phyloP scores from a whole-genome alignment of 2,797 vertebrate genomes.

The Cirrhinus molitorella region DNA sequence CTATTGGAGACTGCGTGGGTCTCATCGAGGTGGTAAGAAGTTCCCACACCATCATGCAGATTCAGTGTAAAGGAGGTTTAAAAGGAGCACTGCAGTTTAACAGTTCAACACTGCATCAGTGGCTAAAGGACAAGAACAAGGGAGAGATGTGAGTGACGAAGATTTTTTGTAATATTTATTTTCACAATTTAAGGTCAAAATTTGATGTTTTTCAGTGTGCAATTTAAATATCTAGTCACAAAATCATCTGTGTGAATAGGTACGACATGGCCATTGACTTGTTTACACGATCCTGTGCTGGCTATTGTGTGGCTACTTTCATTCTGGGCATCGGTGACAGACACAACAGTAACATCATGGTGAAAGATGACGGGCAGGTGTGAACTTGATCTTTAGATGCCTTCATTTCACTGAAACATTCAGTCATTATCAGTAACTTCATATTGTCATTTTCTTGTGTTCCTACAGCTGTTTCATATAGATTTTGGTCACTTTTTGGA shows the following conservation, averaged over 20 bases:
- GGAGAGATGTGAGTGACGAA: slow-evolving; percentile 81
- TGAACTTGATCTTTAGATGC: background rate
- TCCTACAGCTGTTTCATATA: slow-evolving; percentile 83
- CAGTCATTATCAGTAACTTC: background rate
- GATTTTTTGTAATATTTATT: background rate
- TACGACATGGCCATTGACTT: slow-evolving; percentile 86
- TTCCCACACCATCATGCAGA: slow-evolving; percentile 90
- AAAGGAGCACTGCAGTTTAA: slow-evolving; percentile 89
- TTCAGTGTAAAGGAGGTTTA: slow-evolving; percentile 87
- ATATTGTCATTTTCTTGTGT: background rate
- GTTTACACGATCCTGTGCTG: slow-evolving; percentile 85
- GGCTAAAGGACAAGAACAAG: slow-evolving; percentile 88
- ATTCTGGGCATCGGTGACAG: slow-evolving; percentile 86
- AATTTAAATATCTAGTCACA: background rate
- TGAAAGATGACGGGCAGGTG: slow-evolving; percentile 88
- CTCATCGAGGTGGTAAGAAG: slow-evolving; percentile 87
- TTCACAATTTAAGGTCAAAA: background rate
- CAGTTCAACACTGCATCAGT: slow-evolving; percentile 86
- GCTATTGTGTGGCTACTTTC: slow-evolving; percentile 88
- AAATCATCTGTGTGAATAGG: slow-evolving; percentile 62
- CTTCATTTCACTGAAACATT: background rate
- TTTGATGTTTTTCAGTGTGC: background rate
- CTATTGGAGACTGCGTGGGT: slow-evolving; percentile 86
- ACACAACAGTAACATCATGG: slow-evolving; percentile 91
- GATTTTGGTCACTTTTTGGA: slow-evolving; percentile 88